A percentile compares a stretch with the other conserved stretches of the same genome.
These are phyloP conservation scores for Penaeus japonicus DNA, from an alignment of 1,140 invertebrate genomes.

Conservation along the genomic window DNA sequence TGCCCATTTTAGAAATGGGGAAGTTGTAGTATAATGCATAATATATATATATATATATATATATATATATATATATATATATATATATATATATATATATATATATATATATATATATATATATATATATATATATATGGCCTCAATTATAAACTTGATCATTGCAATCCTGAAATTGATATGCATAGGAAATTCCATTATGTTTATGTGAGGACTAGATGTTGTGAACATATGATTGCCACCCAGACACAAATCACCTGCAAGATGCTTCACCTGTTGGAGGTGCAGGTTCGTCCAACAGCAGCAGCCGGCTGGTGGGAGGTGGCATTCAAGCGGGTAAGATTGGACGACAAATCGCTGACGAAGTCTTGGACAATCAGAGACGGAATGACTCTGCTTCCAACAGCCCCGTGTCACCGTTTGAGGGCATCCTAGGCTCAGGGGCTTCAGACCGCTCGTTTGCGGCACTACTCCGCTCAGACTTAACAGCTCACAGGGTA, in stretches of 20 bases:
- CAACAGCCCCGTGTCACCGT: slow-evolving; percentile 38
- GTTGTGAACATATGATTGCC: too few relatives aligned
- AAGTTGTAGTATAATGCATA: too few relatives aligned
- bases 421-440: slow-evolving; percentile 46
- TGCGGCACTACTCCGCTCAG: slow-evolving; percentile 33
- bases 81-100: too few relatives aligned
- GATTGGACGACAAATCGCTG: slow-evolving; percentile 80
- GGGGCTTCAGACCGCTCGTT: slow-evolving; percentile 43
- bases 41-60: too few relatives aligned
- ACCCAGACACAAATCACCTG: background rate
- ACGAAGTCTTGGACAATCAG: slow-evolving; percentile 66
- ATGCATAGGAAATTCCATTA: too few relatives aligned
- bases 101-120: too few relatives aligned
- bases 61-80: too few relatives aligned
- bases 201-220: too few relatives aligned
- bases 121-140: too few relatives aligned
- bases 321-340: slow-evolving; percentile 75
- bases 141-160: too few relatives aligned
- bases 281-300: slow-evolving; percentile 23
- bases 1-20: too few relatives aligned
- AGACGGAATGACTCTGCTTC: slow-evolving; percentile 26
- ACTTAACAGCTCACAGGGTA: slow-evolving; percentile 17
- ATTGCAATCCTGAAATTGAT: too few relatives aligned
- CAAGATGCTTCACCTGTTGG: slow-evolving; percentile 21
- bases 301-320: slow-evolving; percentile 23